Base-by-base conservation (phyloP, 2,797 vertebrate species). In the Trichosurus vulpecula region DNA sequence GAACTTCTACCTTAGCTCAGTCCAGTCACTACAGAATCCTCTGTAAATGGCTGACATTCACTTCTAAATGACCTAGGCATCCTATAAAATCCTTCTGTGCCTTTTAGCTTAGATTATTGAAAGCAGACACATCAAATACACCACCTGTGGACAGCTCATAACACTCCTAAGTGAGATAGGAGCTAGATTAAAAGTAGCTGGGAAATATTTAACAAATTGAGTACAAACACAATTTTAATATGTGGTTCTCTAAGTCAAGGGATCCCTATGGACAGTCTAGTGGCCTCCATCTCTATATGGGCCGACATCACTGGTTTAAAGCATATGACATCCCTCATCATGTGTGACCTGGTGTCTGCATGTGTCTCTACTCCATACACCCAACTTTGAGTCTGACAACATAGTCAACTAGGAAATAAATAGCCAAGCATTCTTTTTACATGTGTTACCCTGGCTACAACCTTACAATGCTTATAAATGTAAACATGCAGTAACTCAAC, bases 401-500 rank as follows among this genome's bases (percentile, higher is more conserved):
- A 55, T 53, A 74, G 91, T 89, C 9, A 1, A 2, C 4, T 4
- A 16, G 0, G 4, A 35, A 9, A 35, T 0, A 0, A 58, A 54
- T 54, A 22, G 0, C 0, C 1, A 41, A 58, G 0, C 3, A 6
- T 4, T 6, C 0, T 47, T 1, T 41, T 74, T 74, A 22, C 19
- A 41, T 19, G 12, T n/a, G 0, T 6, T 41, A 52, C 92, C 52
- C 52, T 0, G 3, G 81, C 13, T 12, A 27, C 0, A 22, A 52
- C 19, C n/a, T 54, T 8, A 90, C n/a, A 14, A 8, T 6, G 54
- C 1, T 31, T 56, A 0, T 25, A 0, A 0, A 25, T 4, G 0
- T 0, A 31, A 95, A 51, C 4, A 16, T 51, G 2, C 9, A 25
- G 6, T 25, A 35, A 16, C 31, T 61, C 58, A 35, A 61, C 31